Base-by-base conservation (phyloP, 2,888 invertebrate genomes). In the Phaedon cochleariae region DNA sequence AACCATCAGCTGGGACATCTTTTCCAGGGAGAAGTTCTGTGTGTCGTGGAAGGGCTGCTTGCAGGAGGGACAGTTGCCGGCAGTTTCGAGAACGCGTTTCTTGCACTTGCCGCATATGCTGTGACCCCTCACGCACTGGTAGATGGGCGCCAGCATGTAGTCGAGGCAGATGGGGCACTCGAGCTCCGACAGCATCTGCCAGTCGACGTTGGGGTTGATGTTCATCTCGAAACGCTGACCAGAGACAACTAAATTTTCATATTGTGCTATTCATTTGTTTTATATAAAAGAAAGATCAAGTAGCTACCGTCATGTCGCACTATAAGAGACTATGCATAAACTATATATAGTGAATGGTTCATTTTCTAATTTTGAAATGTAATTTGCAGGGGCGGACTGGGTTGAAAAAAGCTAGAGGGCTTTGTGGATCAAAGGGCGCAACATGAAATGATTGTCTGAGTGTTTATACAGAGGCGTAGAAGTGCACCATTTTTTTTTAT, bases 151-250 rank as follows among this genome's bases (percentile, higher is more conserved):
- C 0, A 76, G 66, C 78, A 82, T 81, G 53, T 76, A 78, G 4
- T 79, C 77, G 9, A 77, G 74, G 60, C 82, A 82, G 6, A 82
- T 74, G 1, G 81, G 81, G 64, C 82, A 82, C 71, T 81, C 81
- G 0, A 82, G 45, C 51, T 75, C 73, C 6, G 59, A 22, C 0
- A 74, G 62, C 12, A 69, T n/a, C 0, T 70, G 69, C 72, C 71
- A 72, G 21, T 72, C 63, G 1, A 75, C 60, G 15, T 71, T 62
- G 1, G 62, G 31, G 41, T 65, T 67, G 34, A 59, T 60, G 3
- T 59, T 49, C 2, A 26, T 12, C 10, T 46, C 21, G 17, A 22
- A 6, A 53, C 22, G 18, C 65, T 65, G 37, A 15, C 22, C 3
- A 26, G 4, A 26, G 4, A 57, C 1, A 18, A 34, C 29, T 15